Evolutionary conservation across 2,113 vertebrate species (phyloP).

Genomic region (Centropus unirufus): DNA sequence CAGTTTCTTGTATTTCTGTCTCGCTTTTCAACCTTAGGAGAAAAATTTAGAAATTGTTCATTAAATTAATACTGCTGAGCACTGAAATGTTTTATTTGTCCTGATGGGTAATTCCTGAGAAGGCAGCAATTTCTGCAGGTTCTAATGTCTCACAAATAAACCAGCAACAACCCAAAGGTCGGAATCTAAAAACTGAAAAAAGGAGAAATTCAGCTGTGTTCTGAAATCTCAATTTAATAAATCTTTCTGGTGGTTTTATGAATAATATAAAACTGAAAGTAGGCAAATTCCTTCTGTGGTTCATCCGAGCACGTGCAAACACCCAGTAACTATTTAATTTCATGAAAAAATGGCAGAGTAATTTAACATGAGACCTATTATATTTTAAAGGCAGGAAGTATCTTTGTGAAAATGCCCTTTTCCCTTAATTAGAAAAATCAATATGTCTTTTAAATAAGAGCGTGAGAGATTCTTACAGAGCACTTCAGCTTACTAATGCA

Average conservation of each 20-base stretch:
- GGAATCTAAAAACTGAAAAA: not conserved
- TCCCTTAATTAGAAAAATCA: constrained; percentile 15
- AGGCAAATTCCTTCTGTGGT: constrained; percentile 38
- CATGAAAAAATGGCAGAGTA: not conserved
- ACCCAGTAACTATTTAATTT: not conserved
- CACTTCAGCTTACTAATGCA: not conserved
- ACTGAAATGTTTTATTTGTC: not conserved
- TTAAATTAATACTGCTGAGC: not conserved
- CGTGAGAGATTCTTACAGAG: not conserved
- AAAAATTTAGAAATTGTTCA: not conserved
- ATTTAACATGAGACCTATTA: not conserved
- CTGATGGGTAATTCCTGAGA: not conserved
- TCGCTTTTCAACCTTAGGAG: not conserved
- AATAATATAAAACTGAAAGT: constrained; percentile 24
- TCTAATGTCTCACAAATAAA: not conserved
- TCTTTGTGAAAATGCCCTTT: not conserved
- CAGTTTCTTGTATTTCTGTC: not conserved
- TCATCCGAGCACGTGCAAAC: constrained; percentile 5
- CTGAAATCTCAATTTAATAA: constrained; percentile 10
- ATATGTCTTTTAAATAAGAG: not conserved
- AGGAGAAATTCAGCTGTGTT: not conserved
- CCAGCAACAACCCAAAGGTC: not conserved
- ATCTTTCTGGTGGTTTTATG: constrained; percentile 34
- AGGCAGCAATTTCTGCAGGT: not conserved
- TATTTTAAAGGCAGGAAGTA: constrained; percentile 2